Base-by-base conservation (phyloP, 2,797 vertebrate genomes). In the Clarias laeviceps region DNA sequence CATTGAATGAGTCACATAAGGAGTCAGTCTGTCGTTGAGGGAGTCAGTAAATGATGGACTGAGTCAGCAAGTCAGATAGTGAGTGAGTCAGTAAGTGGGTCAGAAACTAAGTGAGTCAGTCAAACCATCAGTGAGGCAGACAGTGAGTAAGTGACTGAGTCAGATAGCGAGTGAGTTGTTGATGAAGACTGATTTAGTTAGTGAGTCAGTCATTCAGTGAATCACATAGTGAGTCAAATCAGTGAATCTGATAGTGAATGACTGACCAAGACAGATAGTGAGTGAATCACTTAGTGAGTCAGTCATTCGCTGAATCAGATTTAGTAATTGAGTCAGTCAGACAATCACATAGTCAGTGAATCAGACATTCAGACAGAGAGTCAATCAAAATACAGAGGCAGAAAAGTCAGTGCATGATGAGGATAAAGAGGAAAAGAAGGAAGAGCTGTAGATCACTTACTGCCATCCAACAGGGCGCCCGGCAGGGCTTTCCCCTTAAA, bases 401-500 rank as follows among this genome's bases (percentile, higher is more conserved):
- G 24, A 50, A 80, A 50, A 18, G 0, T 5, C 1, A 5, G 24
- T 15, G 9, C 29, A 24, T n/a, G 66, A 12, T 3, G 64, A 83
- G 62, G 24, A 77, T 57, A 80, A 86, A 24, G 78, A 54, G 56
- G 20, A 78, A 59, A 50, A 15, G 24, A n/a, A 79, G 32, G 66
- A 91, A 84, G 86, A 88, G 76, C 86, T 77, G 4, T 88, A 56
- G 70, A 89, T 94, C 97, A 98, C 98, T 98, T 97, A 99, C 97
- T 97, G 96, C 95, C 96, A 93, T 97, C 96, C 95, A 97, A 94
- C 94, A 98, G 95, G 96, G 95, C 95, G 95, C 96, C 97, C 93
- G 97, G 97, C 93, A 97, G 95, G 95, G 94, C 96, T 97, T 98
- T 98, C 96, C 97, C 97, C 97, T 99, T 99, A 95, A 99, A 98